Evolutionary conservation across 2,888 invertebrate species (phyloP).

Genomic region (Liopterus haemorrhoidalis): DNA sequence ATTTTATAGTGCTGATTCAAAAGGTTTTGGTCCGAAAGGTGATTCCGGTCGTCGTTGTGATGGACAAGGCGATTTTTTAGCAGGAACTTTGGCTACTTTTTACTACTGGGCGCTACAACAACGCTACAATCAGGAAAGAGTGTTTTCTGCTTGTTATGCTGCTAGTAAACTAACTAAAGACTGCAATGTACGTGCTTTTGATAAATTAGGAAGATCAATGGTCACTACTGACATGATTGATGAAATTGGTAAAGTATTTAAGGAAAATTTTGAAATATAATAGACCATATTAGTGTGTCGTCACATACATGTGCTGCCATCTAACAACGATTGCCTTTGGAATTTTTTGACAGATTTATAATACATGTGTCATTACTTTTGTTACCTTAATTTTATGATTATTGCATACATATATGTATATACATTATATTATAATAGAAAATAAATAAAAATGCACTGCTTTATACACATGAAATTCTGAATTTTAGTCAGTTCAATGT

Average conservation of each 20-base stretch:
- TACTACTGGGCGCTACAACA: constrained; percentile 69
- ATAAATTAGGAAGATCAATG: constrained; percentile 73
- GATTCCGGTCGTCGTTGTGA: constrained; percentile 91
- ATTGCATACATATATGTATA: no score
- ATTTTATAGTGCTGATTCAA: constrained; percentile 47
- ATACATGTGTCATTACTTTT: no score
- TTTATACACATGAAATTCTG: no score
- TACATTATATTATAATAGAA: no score
- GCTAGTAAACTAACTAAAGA: constrained; percentile 74
- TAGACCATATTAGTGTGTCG: no score
- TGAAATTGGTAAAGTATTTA: constrained; percentile 71
- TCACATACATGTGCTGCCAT: no score
- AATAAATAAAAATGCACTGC: no score
- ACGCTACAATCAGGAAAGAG: constrained; percentile 43
- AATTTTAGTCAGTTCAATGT: no score
- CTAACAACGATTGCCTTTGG: no score
- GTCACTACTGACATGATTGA: constrained; percentile 82
- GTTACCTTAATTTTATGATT: no score
- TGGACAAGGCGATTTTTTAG: constrained; percentile 92
- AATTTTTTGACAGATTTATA: no score
- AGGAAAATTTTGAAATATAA: constrained; percentile 50
- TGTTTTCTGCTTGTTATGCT: constrained; percentile 72
- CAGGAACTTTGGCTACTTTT: constrained; percentile 81
- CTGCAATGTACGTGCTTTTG: constrained; percentile 76
- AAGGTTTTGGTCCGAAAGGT: constrained; percentile 48